A percentile compares a stretch with the other conserved stretches of the same genome.
phyloP scores from a whole-genome alignment of 1,140 invertebrate genomes.

The Battus philenor region DNA sequence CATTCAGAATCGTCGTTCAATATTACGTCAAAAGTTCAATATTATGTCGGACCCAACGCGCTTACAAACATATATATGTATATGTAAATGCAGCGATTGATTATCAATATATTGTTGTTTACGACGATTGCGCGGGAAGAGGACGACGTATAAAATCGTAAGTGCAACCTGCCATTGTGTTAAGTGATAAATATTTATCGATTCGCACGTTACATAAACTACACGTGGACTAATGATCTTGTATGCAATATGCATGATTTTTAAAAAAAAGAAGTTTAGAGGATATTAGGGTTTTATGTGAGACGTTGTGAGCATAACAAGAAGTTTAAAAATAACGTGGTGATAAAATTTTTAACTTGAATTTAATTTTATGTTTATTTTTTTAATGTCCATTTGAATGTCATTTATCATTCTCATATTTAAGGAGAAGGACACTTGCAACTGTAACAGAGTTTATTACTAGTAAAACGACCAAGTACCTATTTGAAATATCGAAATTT shows the following conservation, averaged over 20 bases:
- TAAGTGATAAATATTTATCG: constrained; percentile 14
- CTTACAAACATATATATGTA: constrained; percentile 3
- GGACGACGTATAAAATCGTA: constrained; percentile 4
- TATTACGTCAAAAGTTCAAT: constrained; percentile 10
- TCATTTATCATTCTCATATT: too few species aligned
- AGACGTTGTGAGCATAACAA: constrained; percentile 15
- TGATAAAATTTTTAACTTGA: too few species aligned
- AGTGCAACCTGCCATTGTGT: not conserved
- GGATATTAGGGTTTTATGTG: constrained; percentile 11
- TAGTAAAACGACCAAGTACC: too few species aligned
- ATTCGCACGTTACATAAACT: constrained; percentile 12
- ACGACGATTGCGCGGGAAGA: constrained; percentile 5
- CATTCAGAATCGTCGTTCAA: too few species aligned
- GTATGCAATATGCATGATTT: constrained; percentile 1
- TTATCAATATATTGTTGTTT: constrained; percentile 9
- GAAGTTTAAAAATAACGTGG: too few species aligned
- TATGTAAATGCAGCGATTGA: constrained; percentile 7
- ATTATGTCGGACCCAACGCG: not conserved
- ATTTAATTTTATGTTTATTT: too few species aligned
- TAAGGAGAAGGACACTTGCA: too few species aligned
- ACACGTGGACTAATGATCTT: constrained; percentile 9
- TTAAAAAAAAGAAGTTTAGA: not conserved
- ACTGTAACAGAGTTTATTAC: too few species aligned
- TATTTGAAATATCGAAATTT: too few species aligned
- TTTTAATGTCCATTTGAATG: too few species aligned